Evolutionary conservation across 2,797 vertebrate genomes (phyloP).

Genomic region (Limnodromus scolopaceus): DNA sequence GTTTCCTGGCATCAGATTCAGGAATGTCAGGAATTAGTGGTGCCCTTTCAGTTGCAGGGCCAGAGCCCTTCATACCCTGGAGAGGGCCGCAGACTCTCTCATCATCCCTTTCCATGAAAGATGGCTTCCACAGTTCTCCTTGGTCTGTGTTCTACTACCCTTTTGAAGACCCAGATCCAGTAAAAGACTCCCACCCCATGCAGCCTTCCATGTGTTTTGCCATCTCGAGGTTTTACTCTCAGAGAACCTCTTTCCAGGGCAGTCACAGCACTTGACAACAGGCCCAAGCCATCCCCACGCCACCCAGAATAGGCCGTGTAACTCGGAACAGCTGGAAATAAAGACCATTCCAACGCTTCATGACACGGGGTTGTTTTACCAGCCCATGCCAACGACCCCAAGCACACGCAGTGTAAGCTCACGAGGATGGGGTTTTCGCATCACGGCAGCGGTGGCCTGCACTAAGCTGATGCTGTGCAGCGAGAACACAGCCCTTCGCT

Average conservation of each 20-base stretch:
- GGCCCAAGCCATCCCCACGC: neutral
- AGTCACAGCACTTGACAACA: neutral
- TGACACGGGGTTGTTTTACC: neutral
- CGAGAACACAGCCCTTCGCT: neutral
- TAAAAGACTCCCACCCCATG: neutral
- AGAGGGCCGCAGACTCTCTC: neutral
- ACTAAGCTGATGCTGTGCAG: neutral
- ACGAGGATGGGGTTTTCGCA: accelerated
- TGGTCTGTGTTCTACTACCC: neutral
- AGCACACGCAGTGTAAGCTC: neutral
- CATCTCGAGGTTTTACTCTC: neutral
- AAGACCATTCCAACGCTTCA: neutral
- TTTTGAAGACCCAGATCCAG: neutral
- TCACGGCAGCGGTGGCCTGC: neutral
- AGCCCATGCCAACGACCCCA: neutral
- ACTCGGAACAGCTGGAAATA: neutral
- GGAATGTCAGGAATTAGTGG: neutral
- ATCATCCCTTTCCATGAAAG: neutral
- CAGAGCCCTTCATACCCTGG: neutral
- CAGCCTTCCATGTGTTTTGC: neutral
- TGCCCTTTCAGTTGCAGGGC: neutral
- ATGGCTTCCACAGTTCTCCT: neutral
- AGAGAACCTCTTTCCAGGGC: neutral
- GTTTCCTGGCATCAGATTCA: neutral
- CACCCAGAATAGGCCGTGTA: accelerated